Evolutionary conservation across 2,888 invertebrate species (phyloP), one percentile per base, ranked within the genome.

Genomic region (Calameuta idolon): DNA sequence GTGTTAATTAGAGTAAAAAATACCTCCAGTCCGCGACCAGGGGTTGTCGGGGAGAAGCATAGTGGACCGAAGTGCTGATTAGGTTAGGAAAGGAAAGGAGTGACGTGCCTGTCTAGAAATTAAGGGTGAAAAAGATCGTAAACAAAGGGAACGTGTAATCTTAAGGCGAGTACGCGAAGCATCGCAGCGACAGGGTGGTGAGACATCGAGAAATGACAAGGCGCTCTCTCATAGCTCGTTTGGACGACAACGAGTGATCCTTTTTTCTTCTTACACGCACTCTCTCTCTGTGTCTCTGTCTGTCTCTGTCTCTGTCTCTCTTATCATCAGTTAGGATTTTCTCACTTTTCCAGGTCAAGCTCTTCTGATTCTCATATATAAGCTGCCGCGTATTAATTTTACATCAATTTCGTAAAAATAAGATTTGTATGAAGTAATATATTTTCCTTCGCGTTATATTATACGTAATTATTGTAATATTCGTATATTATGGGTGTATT

Each of bases 1-100:
- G 40, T 35, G 81, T 81, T 81, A 81, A 81, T 81, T 81, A 81
- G 77, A 77, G 76, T 73, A 81, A 81, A 81, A 81, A 81, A 79
- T 77, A 69, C 33, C 30, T 0, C 11, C 30, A 12, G n/a, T 69
- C 15, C 4, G 30, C 71, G 11, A 74, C 30, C 69, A 34, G 34
- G 30, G 23, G 31, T 2, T 15, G 34, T 69, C 4, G 31, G 73
- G 73, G 12, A 12, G 31, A 55, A 35, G 77, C 37, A 69, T 11
- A 71, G 75, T 69, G 73, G 73, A 35, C 12, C 76, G 40, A 74
- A 73, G 77, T 33, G 74, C 74, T 34, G 75, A 75, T 75, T 31
- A 73, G 4, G n/a, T 15, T 12, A 40, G 15, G 30, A 11, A 9
- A 11, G 30, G 71, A 31, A 71, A 31, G 71, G 15, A 71, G 1